Evolutionary conservation across 2,113 vertebrate genomes (phyloP).

Genomic region (Donacobius atricapilla): DNA sequence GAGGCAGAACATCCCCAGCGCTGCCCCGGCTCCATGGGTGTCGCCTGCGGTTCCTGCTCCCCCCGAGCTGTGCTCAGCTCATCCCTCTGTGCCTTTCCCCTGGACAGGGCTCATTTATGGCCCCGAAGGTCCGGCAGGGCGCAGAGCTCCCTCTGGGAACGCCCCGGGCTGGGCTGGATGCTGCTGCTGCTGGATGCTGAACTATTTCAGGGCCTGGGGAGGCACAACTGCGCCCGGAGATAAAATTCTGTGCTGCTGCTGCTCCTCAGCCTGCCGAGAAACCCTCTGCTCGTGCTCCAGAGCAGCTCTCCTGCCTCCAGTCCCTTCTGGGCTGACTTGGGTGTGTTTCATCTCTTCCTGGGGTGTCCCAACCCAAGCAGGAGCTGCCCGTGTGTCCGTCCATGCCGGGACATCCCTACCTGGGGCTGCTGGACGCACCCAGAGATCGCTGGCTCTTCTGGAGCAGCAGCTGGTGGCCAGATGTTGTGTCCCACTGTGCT

Average conservation of each 20-base stretch:
- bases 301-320: background rate
- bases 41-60: background rate
- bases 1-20: background rate
- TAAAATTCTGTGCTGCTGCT: background rate
- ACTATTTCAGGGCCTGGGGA: background rate
- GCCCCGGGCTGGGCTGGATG: background rate
- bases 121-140: background rate
- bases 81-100: background rate
- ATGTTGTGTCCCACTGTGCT: background rate
- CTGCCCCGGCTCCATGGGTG: background rate
- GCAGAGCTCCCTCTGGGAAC: background rate
- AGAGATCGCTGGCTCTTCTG: background rate
- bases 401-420: background rate
- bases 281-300: background rate
- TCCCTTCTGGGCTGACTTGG: background rate
- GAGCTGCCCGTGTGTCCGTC: accelerated
- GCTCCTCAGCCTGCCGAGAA: background rate
- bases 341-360: background rate
- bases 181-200: slow-evolving; percentile 5
- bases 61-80: accelerated
- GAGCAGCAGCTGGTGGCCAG: slow-evolving; percentile 14
- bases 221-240: background rate
- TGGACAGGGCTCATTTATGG: background rate
- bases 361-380: background rate
- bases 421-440: background rate